Conservation (phyloP, 2,113 vertebrate genomes). For the Catharus fuscescens region DNA sequence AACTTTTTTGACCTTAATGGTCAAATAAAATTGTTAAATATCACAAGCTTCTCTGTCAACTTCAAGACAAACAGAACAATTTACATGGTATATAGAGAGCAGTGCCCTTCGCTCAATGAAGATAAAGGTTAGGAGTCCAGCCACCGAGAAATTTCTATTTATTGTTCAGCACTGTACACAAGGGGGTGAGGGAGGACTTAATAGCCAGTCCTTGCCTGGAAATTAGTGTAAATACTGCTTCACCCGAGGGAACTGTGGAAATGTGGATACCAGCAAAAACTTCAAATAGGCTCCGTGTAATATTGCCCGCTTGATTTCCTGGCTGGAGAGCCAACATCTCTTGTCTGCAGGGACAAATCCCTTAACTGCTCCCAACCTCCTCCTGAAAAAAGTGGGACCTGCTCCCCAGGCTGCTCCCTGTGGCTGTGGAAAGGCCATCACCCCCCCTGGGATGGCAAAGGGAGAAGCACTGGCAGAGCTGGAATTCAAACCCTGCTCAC, state of each 20-base stretch:
- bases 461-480: background rate
- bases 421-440: background rate
- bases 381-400: background rate
- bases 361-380: background rate
- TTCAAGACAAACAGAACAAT: conserved; percentile 67
- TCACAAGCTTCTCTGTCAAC: conserved; percentile 66
- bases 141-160: conserved; percentile 66
- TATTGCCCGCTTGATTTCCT: background rate
- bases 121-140: conserved; percentile 69
- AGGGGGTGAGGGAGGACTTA: conserved; percentile 62
- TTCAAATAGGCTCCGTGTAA: background rate
- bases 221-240: conserved; percentile 68
- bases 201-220: conserved; percentile 59
- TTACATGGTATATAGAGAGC: conserved; percentile 66
- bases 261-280: conserved; percentile 18
- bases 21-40: conserved; percentile 73
- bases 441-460: background rate
- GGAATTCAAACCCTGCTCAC: background rate
- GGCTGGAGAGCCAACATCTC: background rate
- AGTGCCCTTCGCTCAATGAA: conserved; percentile 57
- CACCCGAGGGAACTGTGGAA: background rate
- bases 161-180: conserved; percentile 63
- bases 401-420: accelerated
- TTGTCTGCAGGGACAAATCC: background rate
- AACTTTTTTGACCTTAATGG: conserved; percentile 66